A percentile compares a stretch with the other conserved stretches of the same genome.
Evolutionary conservation across 2,888 invertebrate species (phyloP).

Genomic region (Orthosia gothica): DNA sequence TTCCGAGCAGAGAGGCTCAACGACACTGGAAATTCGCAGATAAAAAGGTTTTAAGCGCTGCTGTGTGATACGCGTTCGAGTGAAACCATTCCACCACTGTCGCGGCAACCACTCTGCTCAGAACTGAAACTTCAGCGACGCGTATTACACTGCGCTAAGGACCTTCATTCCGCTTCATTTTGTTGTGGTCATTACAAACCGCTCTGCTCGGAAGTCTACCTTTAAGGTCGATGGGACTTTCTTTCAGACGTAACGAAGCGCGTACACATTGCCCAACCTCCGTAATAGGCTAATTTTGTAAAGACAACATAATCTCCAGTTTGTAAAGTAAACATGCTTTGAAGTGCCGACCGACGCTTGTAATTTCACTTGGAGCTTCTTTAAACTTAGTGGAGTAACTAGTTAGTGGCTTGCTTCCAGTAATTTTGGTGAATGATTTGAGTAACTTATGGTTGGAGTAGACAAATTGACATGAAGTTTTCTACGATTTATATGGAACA

Average conservation of each 20-base stretch:
- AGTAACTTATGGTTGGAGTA: background rate
- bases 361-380: conserved; percentile 79
- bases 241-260: conserved; percentile 79
- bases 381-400: conserved; percentile 32
- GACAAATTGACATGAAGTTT: background rate
- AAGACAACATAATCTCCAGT: conserved; percentile 86
- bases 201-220: too few relatives aligned
- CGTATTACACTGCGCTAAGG: too few relatives aligned
- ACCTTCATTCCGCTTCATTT: too few relatives aligned
- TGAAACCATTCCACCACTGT: too few relatives aligned
- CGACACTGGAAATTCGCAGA: too few relatives aligned
- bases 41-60: too few relatives aligned
- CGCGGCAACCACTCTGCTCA: too few relatives aligned
- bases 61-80: too few relatives aligned
- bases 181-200: too few relatives aligned
- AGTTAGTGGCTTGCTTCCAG: conserved; percentile 42
- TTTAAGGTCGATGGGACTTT: conserved; percentile 70
- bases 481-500: background rate
- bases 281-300: conserved; percentile 87
- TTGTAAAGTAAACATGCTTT: conserved; percentile 83
- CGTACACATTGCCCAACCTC: conserved; percentile 84
- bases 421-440: conserved; percentile 28
- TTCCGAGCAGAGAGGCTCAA: too few relatives aligned
- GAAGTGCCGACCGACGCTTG: conserved; percentile 80
- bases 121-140: too few relatives aligned